phyloP scores from a whole-genome alignment of 2,888 invertebrate species.

The Drosophila paramelanica region DNA sequence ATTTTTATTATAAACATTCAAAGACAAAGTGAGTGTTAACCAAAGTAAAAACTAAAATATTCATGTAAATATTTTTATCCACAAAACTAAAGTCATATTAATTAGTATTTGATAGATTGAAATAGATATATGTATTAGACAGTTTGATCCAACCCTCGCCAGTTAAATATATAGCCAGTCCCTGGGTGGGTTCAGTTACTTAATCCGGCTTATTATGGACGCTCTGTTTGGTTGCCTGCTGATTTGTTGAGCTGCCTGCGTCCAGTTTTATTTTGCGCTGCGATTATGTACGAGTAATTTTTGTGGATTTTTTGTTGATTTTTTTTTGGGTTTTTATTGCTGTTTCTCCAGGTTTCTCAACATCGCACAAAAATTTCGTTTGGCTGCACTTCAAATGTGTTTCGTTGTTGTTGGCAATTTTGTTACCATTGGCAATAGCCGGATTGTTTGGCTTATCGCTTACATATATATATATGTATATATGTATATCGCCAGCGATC shows the following conservation, averaged over 20 bases:
- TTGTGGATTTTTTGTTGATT: background rate
- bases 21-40: too few relatives aligned
- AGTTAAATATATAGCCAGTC: conserved; percentile 23
- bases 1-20: too few relatives aligned
- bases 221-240: conserved; percentile 62
- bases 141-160: conserved; percentile 29
- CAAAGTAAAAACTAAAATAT: too few relatives aligned
- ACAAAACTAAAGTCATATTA: too few relatives aligned
- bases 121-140: background rate
- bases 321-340: background rate
- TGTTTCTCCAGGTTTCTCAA: conserved; percentile 34
- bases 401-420: conserved; percentile 39
- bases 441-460: conserved; percentile 53
- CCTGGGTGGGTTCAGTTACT: conserved; percentile 61
- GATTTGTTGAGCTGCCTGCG: conserved; percentile 31
- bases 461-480: background rate
- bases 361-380: conserved; percentile 48
- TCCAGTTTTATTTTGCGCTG: conserved; percentile 34
- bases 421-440: conserved; percentile 40
- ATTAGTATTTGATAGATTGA: background rate
- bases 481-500: conserved; percentile 15
- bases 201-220: conserved; percentile 76
- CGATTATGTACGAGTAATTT: conserved; percentile 43
- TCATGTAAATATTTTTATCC: too few relatives aligned
- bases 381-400: conserved; percentile 71